Base-by-base conservation (phyloP, 2,888 invertebrate species). In the Ennomos erosarius region DNA sequence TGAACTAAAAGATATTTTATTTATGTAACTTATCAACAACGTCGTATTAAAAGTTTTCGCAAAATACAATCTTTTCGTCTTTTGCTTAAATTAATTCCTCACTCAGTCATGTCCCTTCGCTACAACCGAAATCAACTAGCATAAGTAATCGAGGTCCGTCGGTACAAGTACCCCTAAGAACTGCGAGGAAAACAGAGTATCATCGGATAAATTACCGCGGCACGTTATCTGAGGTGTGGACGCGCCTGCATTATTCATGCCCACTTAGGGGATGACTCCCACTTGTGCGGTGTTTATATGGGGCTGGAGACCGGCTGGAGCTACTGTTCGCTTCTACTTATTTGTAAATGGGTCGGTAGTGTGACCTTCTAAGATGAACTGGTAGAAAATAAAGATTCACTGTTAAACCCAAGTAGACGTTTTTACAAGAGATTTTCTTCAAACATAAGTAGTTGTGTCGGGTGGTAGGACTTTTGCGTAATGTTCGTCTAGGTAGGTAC, bases 191-290 rank as follows among this genome's bases (percentile, higher is more conserved):
- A 62, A 55, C 59, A 51, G 59, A 57, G 69, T 75, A 71, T 74
- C 73, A 77, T 74, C 72, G 69, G 67, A 82, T 84, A 81, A 77
- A 84, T 82, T 74, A 78, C 55, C 66, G 67, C 69, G 75, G 16
- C 66, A 64, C 69, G 78, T 74, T 85, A 85, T 85, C 86, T 76
- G 54, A 63, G 55, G 65, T 62, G 68, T 51, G 69, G 73, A 79
- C 75, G 75, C 78, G 77, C 81, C 63, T 88, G 84, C 82, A 87
- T 88, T 76, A 88, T 88, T 88, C 87, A 88, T 81, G 55, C 42
- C 68, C 82, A 81, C 84, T 84, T 74, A 78, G 65, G 67, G 69
- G 76, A 83, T 86, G 86, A 85, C 84, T 60, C 36, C 55, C 37
- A 45, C 78, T 65, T 37, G 70, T 67, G 59, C 55, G 58, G 50